Evolutionary conservation across 2,797 vertebrate genomes (phyloP), one percentile per base, ranked within the genome.

Genomic region (Pitangus sulphuratus): DNA sequence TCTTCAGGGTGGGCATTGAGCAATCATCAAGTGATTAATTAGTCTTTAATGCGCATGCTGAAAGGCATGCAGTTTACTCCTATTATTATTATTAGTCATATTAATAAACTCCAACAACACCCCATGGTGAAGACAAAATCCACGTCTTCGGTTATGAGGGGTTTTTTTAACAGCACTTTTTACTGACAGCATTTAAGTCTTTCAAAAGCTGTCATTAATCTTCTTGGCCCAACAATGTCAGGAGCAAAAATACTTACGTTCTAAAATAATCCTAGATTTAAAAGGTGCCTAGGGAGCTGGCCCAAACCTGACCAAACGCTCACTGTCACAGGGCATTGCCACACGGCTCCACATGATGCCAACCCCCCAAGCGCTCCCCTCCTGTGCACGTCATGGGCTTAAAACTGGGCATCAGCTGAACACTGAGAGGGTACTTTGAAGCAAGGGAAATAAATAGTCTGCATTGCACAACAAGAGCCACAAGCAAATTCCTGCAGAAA

Each of bases 351-450:
- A 58, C 3, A 9, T 9, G 26, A 56, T 26, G 58, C 17, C 31
- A 4, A 54, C 28, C 51, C 57, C 31, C 44, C 0, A 6, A n/a
- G 13, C 7, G 19, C 35, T 45, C 37, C 19, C 4, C 28, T 30
- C 35, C 40, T 20, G 17, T 15, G 35, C 13, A 48, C 1, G 2
- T 20, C 40, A 25, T 6, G 10, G 37, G 21, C 47, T 75, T 66
- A 37, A 45, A 88, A 76, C 20, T 8, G 14, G 16, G 19, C 48
- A 66, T n/a, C 22, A 33, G 5, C 16, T 51, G 37, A 50, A 51
- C 12, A 26, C 0, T n/a, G 25, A 77, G 22, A 1, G 1, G 1
- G 1, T 21, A 12, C 30, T 66, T 40, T 8, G 15, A 35, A 70
- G 11, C 12, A 70, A 71, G n/a, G 31, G 16, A 42, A 50, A 42